Base-by-base conservation (phyloP, 2,113 vertebrate genomes). In the Tetraodon nigroviridis region DNA sequence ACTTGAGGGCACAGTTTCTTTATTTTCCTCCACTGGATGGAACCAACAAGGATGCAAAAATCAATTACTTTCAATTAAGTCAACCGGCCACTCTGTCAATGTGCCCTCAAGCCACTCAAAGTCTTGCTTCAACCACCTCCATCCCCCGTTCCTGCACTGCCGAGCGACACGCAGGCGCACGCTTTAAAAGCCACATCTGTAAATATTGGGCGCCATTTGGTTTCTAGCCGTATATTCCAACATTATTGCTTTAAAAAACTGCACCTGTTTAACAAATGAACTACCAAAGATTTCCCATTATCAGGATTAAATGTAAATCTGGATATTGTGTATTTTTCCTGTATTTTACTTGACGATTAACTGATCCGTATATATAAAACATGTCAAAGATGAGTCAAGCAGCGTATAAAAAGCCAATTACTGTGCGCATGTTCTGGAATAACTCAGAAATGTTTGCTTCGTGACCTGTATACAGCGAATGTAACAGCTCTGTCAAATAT, bases 41-140 rank as follows among this genome's bases (percentile, higher is more conserved):
- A 92, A 91, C 90, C 91, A 90, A 91, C 91, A 85, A 91, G 70
- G 90, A 92, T 90, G 70, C 63, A 56, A 76, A 79, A 86, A 86
- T 85, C 92, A 95, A 95, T 95, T 95, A 94, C 91, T 89, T 93
- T 92, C 92, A 95, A 95, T 96, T 95, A 96, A 94, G 92, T 95
- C 92, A 96, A 92, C 90, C 87, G 88, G 93, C 89, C 89, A 92
- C 73, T 92, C 90, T 88, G 90, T 90, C 88, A 90, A 89, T 89
- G 84, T 90, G 91, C 91, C 91, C 89, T 84, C 86, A 27, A 79
- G 92, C 90, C 84, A 71, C 69, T 55, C 66, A 70, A 37, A 78
- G 74, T 67, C 76, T 69, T 67, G 57, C 71, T 64, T 54, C 64
- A 67, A 46, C 69, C 71, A 66, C 68, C 66, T 51, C 55, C 66